Evolutionary conservation across 2,113 vertebrate genomes (phyloP).

Genomic region (Paraplagusia blochii): DNA sequence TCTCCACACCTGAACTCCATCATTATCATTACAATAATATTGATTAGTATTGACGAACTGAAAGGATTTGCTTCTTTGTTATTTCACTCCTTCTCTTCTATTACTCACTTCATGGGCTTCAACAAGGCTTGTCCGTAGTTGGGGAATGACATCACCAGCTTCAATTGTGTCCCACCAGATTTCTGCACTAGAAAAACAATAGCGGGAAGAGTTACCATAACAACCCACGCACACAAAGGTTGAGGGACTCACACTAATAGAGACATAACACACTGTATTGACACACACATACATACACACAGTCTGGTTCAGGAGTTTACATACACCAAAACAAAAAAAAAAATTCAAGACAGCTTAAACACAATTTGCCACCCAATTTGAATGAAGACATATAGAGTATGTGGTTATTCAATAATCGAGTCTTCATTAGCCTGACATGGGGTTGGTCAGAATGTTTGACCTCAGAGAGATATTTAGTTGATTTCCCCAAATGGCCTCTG

Average conservation of each 20-base stretch:
- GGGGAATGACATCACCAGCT: slow-evolving; percentile 77
- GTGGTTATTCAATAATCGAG: no score
- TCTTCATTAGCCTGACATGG: no score
- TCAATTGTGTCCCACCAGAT: slow-evolving; percentile 78
- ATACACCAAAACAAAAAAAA: not conserved
- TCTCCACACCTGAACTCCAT: no score
- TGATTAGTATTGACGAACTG: no score
- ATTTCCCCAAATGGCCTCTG: no score
- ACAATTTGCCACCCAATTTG: no score
- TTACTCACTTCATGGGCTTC: slow-evolving; percentile 83
- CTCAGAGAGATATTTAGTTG: no score
- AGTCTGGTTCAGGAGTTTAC: no score
- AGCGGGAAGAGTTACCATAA: slow-evolving; percentile 35
- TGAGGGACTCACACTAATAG: not conserved
- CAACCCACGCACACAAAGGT: slow-evolving; percentile 16
- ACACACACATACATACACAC: not conserved
- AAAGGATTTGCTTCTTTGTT: not conserved
- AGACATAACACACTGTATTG: not conserved
- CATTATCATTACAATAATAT: no score
- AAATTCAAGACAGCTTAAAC: no score
- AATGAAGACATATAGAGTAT: no score
- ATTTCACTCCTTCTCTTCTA: not conserved
- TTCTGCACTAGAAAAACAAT: slow-evolving; percentile 77
- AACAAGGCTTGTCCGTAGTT: slow-evolving; percentile 80
- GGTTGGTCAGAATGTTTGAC: no score